A percentile compares a stretch with the other conserved stretches of the same genome.
Conservation (phyloP, 2,797 vertebrate genomes). For the Serranus cabrilla region DNA sequence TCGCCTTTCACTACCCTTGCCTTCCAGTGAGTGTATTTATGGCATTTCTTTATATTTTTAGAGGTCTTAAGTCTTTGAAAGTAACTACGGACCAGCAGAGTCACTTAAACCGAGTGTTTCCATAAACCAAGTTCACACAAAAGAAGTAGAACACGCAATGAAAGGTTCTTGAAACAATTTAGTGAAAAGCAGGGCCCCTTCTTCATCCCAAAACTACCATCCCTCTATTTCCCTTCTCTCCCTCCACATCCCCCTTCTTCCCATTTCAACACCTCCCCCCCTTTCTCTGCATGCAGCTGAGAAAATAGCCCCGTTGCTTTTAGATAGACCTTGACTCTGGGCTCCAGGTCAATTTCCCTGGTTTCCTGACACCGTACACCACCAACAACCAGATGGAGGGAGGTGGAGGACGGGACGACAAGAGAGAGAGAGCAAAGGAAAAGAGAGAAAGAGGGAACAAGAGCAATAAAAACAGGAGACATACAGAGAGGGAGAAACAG, state of each 20-base stretch:
- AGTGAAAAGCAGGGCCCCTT: constrained; percentile 57
- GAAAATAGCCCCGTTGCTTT: constrained; percentile 79
- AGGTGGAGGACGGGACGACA: constrained; percentile 28
- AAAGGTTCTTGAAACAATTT: constrained; percentile 74
- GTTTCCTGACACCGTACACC: constrained; percentile 80
- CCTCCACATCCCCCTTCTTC: constrained; percentile 26
- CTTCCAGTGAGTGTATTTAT: neutral
- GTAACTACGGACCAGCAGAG: neutral
- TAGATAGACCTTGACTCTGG: constrained; percentile 75
- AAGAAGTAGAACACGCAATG: constrained; percentile 2
- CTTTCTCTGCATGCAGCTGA: constrained; percentile 79
- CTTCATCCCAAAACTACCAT: constrained; percentile 38
- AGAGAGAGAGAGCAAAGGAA: constrained; percentile 17
- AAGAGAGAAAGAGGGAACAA: constrained; percentile 37
- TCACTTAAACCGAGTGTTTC: neutral
- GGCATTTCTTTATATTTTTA: neutral
- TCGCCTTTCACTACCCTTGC: neutral
- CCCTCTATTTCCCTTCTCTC: constrained; percentile 35
- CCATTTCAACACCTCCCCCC: constrained; percentile 46
- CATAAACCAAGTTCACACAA: constrained; percentile 18
- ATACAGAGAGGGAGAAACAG: constrained; percentile 3
- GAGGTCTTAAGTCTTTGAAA: neutral
- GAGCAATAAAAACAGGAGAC: constrained; percentile 51
- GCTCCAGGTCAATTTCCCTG: constrained; percentile 79
- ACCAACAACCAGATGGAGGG: constrained; percentile 72